Evolutionary conservation across 2,888 invertebrate species (phyloP).

Genomic region (Andrena bucephala): DNA sequence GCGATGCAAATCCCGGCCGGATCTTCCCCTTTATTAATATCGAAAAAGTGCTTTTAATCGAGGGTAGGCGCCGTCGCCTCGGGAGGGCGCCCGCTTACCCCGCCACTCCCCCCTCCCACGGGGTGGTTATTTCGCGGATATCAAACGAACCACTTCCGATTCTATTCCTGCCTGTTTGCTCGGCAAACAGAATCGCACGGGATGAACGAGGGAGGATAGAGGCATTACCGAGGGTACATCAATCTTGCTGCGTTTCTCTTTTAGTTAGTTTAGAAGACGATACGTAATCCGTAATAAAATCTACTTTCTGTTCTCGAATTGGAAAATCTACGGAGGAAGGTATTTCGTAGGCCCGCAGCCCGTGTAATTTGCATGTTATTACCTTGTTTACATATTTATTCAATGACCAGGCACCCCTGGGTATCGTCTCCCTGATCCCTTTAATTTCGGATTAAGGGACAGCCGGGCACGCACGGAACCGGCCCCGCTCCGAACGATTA

Average conservation of each 20-base stretch:
- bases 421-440: conserved; percentile 71
- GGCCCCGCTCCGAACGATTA: conserved; percentile 55
- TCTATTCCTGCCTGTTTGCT: conserved; percentile 67
- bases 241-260: conserved; percentile 34
- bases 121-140: conserved; percentile 40
- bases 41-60: conserved; percentile 38
- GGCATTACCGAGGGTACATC: conserved; percentile 14
- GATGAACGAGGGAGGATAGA: conserved; percentile 53
- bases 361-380: conserved; percentile 83
- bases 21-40: conserved; percentile 57
- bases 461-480: conserved; percentile 35
- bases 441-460: conserved; percentile 76
- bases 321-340: conserved; percentile 42
- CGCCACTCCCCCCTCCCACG: neutral
- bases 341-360: conserved; percentile 56
- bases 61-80: conserved; percentile 12
- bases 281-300: conserved; percentile 43
- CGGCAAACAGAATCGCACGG: conserved; percentile 63
- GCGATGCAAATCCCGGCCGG: conserved; percentile 60
- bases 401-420: conserved; percentile 71
- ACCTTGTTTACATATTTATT: conserved; percentile 81
- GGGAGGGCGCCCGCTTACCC: neutral
- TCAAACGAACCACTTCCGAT: conserved; percentile 43
- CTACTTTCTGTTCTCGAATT: conserved; percentile 24
- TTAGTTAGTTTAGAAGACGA: neutral